Evolutionary conservation across 2,113 vertebrate species (phyloP).

Genomic region (Ramphastos sulfuratus): DNA sequence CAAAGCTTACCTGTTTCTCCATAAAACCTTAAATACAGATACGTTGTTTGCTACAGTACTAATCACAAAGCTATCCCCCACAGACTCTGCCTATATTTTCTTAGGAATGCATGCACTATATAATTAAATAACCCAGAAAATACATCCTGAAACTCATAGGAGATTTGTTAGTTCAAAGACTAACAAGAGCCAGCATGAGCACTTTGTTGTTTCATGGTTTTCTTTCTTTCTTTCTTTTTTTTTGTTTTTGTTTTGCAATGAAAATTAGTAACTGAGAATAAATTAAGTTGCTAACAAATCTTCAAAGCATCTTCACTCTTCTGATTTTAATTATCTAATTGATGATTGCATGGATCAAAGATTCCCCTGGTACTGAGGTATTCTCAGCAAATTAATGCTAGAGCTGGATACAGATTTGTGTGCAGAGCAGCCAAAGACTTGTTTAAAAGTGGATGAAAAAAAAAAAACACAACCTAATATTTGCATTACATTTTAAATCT

Average conservation of each 20-base stretch:
- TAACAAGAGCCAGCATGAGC: not conserved
- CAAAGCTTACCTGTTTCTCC: not conserved
- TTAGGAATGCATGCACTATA: not conserved
- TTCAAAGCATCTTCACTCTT: not conserved
- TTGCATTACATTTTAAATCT: not conserved
- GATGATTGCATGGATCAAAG: conserved; percentile 22
- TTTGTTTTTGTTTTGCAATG: not conserved
- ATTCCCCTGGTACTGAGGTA: not conserved
- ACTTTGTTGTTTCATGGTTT: conserved; percentile 36
- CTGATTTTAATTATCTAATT: conserved; percentile 31
- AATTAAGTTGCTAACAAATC: conserved; percentile 19
- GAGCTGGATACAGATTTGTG: not conserved
- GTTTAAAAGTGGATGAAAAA: not conserved
- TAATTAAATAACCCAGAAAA: not conserved
- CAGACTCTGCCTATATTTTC: not conserved
- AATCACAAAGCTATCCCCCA: not conserved
- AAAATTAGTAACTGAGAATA: conserved; percentile 26
- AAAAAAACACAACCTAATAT: not conserved
- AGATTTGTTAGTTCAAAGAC: conserved; percentile 24
- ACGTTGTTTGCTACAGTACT: not conserved
- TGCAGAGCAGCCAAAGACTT: not conserved
- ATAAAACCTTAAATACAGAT: not conserved
- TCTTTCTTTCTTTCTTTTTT: not conserved
- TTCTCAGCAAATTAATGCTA: conserved; percentile 14
- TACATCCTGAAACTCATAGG: not conserved